Base-by-base conservation (phyloP, 2,113 vertebrate genomes). In the Lanius ludovicianus region DNA sequence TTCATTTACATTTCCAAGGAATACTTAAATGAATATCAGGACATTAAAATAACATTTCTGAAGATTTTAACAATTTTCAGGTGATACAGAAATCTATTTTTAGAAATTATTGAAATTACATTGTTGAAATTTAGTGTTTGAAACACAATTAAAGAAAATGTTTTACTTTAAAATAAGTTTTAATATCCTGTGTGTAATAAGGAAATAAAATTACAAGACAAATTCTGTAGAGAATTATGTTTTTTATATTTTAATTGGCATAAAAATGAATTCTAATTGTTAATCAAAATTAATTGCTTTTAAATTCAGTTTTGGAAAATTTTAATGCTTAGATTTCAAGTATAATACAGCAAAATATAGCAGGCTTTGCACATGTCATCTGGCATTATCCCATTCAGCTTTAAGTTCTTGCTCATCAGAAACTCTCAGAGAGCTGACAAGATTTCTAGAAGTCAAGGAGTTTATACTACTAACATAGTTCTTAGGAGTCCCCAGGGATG, bases 1-100 rank as follows among this genome's bases (percentile, higher is more conserved):
- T 95, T 95, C 93, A 95, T 97, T 97, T 95, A 94, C 65, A 60
- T 96, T 97, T 97, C 70, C 80, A 96, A 89, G 37, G 55, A 91
- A 96, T 87, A 86, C 63, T 67, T 49, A 71, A 78, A 82, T 46
- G 16, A 81, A 95, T n/a, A 62, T 25, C 9, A 70, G n/a, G 49
- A 80, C 30, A 83, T 56, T 75, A 77, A 85, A 65, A 33, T 42
- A 90, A 89, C 9, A 69, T 90, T 78, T 80, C 49, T 70, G 17
- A 84, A 53, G 13, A 47, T 85, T 90, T 76, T n/a, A n/a, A 30
- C 6, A 56, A 16, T 31, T 53, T 15, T 71, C 55, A 22, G 23
- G 23, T 78, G 17, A 68, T 33, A 24, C 1, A 44, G 5, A 10
- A 55, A 50, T 11, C 6, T 39, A 50, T 49, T 33, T 47, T 42